These are phyloP conservation scores for Columbina picui DNA, from an alignment of 2,113 vertebrate species.

Conservation along the genomic window DNA sequence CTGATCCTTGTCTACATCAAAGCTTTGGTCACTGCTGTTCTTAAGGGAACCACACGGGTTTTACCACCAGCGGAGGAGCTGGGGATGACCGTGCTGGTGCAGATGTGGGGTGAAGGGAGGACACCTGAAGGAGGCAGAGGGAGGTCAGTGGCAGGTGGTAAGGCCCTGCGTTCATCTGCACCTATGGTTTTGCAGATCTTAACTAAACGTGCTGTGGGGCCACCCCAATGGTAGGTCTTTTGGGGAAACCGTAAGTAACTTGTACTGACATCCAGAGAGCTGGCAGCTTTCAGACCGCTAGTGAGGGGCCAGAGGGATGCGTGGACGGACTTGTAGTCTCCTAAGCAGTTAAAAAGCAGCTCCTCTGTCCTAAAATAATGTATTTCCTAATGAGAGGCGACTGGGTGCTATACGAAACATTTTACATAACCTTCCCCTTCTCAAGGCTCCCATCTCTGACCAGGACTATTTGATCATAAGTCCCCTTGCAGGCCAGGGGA, in stretches of 20 bases:
- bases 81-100: neutral
- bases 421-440: neutral
- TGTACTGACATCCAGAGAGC: neutral
- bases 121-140: neutral
- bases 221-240: neutral
- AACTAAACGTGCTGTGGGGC: neutral
- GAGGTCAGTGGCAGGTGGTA: neutral
- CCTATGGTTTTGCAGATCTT: neutral
- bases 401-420: neutral
- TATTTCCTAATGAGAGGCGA: neutral
- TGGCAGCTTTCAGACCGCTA: neutral
- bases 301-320: neutral
- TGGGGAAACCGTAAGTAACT: neutral
- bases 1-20: neutral
- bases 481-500: neutral
- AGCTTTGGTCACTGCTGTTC: neutral
- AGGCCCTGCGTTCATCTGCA: neutral
- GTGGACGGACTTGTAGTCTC: neutral
- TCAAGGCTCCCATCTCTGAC: neutral
- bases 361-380: neutral
- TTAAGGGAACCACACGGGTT: neutral
- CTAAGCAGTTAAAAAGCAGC: neutral
- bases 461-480: neutral
- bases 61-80: neutral
- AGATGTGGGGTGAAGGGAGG: neutral